phyloP scores from a whole-genome alignment of 2,113 vertebrate species.

The Chauna torquata region DNA sequence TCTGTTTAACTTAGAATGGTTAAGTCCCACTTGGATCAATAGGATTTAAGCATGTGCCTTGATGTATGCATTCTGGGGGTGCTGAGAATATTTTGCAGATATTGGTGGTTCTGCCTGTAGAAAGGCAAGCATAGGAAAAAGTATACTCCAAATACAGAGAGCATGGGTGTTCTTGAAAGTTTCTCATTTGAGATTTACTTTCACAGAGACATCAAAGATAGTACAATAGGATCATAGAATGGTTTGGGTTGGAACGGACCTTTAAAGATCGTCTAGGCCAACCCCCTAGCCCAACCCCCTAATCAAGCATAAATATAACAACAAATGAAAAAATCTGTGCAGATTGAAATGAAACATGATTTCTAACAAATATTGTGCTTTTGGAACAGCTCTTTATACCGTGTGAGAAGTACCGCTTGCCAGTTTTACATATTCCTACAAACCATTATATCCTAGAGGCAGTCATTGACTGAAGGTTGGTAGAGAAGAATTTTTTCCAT shows the following conservation, averaged over 20 bases:
- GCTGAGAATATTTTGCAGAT: not conserved
- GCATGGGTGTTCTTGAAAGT: not conserved
- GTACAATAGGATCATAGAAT: not conserved
- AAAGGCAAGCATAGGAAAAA: not conserved
- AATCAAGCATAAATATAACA: not conserved
- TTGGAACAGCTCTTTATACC: not conserved
- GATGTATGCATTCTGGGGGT: not conserved
- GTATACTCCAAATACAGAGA: not conserved
- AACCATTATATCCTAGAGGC: not conserved
- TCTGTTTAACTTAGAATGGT: not conserved
- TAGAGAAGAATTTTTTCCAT: not conserved
- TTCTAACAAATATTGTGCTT: not conserved
- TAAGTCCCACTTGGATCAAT: not conserved
- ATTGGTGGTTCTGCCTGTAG: not conserved
- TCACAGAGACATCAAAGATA: not conserved
- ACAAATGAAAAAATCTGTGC: not conserved
- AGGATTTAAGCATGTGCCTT: not conserved
- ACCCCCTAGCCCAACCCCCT: not conserved
- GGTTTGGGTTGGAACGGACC: not conserved
- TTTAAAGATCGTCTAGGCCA: not conserved
- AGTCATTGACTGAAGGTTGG: not conserved
- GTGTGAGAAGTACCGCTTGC: rapidly evolving
- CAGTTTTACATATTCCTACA: not conserved
- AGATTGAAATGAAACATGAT: not conserved
- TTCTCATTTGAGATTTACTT: not conserved